phyloP scores from a whole-genome alignment of 2,797 vertebrate genomes.

The Varecia variegata region DNA sequence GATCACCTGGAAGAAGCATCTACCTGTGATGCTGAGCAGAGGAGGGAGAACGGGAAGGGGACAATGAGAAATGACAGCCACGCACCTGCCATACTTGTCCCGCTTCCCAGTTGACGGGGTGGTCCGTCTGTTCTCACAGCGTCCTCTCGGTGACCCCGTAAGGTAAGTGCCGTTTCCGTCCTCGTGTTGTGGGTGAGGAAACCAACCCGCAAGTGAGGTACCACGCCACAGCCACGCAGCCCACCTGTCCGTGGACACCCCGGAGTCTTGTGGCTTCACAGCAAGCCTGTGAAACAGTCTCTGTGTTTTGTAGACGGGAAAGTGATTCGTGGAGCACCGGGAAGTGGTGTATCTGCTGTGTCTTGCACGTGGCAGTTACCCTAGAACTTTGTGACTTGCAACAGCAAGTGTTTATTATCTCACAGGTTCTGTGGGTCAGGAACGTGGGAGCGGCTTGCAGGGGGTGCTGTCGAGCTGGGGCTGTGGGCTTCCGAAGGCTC shows the following conservation, averaged over 20 bases:
- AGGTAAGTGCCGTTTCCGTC: not conserved
- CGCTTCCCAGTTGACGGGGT: not conserved
- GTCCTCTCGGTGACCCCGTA: not conserved
- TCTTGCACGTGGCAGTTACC: too few species aligned
- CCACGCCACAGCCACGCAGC: not conserved
- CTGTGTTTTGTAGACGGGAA: not conserved
- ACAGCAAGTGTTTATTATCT: not conserved
- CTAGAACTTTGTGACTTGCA: not conserved
- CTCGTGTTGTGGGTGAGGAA: not conserved
- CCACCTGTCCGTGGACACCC: accelerated
- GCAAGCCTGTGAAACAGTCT: not conserved
- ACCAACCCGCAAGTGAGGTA: not conserved
- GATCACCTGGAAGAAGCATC: not conserved
- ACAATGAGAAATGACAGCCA: not conserved
- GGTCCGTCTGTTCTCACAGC: not conserved
- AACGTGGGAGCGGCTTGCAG: not conserved
- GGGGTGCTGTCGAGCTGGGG: not conserved
- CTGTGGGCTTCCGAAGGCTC: not conserved
- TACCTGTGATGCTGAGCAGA: not conserved
- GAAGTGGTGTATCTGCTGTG: not conserved
- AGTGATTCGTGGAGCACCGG: accelerated
- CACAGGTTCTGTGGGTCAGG: not conserved
- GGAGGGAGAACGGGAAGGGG: not conserved
- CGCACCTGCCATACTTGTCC: not conserved
- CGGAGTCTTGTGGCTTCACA: not conserved